Evolutionary conservation across 2,113 vertebrate species (phyloP), one percentile per base, ranked within the genome.

Genomic region (Salvelinus fontinalis): DNA sequence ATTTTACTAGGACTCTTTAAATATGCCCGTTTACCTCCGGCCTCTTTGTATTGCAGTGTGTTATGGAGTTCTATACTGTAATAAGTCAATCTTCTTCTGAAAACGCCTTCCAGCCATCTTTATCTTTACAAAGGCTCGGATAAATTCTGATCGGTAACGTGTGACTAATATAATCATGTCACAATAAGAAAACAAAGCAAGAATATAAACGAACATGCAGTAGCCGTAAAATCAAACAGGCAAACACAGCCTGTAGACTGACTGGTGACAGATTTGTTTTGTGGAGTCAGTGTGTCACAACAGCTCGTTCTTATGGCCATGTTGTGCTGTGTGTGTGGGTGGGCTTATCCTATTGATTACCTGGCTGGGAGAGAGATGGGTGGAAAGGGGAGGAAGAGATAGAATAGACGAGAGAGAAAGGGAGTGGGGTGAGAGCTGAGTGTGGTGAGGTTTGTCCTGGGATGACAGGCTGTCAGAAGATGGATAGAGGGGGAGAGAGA

Each of bases 301-400:
- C 81, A 85, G 75, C 81, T 73, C n/a, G 78, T 78, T 80, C 79
- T 71, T 73, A 75, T 72, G 60, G 82, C 68, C 72, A 20, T 84
- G 83, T 80, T 85, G 84, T 90, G 39, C 39, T 44, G 39, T 44
- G 9, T 11, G 86, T 90, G 90, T 89, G 85, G 85, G 87, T 89
- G 86, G 85, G 77, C 11, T 48, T 80, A 83, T 83, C 77, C 82
- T 88, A 93, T 93, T 89, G 89, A 92, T 92, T 89, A 92, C 92
- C 91, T 91, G 88, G 78, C 81, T 79, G 51, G 71, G 77, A 71
- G 83, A 83, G 71, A 77, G 34, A 34, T 4, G 70, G 80, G 79
- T 34, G 34, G 34, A 34, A 34, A 77, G 73, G 16, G 66, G n/a
- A 73, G 71, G 66, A 20, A 66, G 26, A 60, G 26, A 16, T n/a